A percentile compares a stretch with the other conserved stretches of the same genome.
Conservation (phyloP, 2,888 invertebrate species). For the Heliconius cydno region DNA sequence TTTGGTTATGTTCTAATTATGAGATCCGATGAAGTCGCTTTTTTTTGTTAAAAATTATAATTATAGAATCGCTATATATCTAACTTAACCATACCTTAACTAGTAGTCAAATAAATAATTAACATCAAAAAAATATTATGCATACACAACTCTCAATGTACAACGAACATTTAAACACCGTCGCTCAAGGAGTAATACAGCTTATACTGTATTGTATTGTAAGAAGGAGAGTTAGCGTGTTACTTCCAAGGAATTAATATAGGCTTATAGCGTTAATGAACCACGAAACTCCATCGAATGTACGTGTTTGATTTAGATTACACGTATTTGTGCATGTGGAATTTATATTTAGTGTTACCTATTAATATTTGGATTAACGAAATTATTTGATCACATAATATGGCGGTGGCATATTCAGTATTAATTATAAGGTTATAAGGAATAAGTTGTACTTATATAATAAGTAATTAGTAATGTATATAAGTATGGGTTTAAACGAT, state of each 20-base stretch:
- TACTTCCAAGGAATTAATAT: constrained; percentile 61
- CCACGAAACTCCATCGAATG: constrained; percentile 51
- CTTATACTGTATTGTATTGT: constrained; percentile 37
- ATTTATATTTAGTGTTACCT: constrained; percentile 35
- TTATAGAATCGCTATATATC: too few species aligned
- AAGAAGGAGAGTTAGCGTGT: constrained; percentile 58
- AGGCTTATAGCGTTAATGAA: constrained; percentile 61
- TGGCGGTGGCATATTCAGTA: not conserved
- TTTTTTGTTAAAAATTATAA: too few species aligned
- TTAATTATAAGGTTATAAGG: not conserved
- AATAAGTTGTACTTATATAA: not conserved
- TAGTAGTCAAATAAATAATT: not conserved
- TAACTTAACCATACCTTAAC: too few species aligned
- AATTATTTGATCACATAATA: constrained; percentile 30
- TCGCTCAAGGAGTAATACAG: not conserved
- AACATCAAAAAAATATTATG: not conserved
- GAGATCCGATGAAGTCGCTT: too few species aligned
- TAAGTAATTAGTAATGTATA: not conserved
- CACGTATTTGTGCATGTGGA: constrained; percentile 36
- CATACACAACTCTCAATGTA: constrained; percentile 30
- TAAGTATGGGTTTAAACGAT: not conserved
- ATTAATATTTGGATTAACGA: constrained; percentile 26
- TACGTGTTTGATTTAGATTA: constrained; percentile 54
- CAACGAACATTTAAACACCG: not conserved
- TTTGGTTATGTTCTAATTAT: too few species aligned